Conservation (phyloP, 2,797 vertebrate species). For the Brachyalestes nurse region DNA sequence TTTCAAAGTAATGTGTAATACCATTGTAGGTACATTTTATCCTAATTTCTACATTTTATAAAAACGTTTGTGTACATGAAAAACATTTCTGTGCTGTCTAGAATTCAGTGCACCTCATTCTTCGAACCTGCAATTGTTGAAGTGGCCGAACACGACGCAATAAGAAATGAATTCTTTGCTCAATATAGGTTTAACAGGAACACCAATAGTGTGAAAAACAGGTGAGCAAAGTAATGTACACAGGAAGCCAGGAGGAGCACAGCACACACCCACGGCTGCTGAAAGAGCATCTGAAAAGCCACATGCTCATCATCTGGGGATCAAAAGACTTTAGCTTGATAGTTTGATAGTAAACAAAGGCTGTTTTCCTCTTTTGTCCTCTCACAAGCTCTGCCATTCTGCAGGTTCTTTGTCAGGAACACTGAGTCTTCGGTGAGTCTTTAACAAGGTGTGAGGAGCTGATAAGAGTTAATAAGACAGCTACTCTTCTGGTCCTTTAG, state of each 20-base stretch:
- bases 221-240: neutral
- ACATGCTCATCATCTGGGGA: neutral
- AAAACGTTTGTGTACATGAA: too few relatives aligned
- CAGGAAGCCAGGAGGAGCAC: slow-evolving; percentile 10
- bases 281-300: neutral
- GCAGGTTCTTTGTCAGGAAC: neutral
- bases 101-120: too few relatives aligned
- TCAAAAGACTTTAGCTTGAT: neutral
- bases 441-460: neutral
- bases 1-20: too few relatives aligned
- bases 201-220: neutral
- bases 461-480: neutral
- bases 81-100: too few relatives aligned
- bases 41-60: too few relatives aligned
- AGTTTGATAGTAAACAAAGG: too few relatives aligned
- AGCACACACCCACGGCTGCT: slow-evolving; percentile 11
- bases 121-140: neutral
- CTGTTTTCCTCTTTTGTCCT: neutral
- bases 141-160: neutral
- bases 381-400: neutral
- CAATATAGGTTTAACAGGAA: neutral
- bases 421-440: too few relatives aligned
- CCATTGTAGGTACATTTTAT: too few relatives aligned
- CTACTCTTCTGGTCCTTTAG: neutral
- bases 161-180: too few relatives aligned